phyloP scores from a whole-genome alignment of 1,140 invertebrate species.

The Dinoponera quadriceps region DNA sequence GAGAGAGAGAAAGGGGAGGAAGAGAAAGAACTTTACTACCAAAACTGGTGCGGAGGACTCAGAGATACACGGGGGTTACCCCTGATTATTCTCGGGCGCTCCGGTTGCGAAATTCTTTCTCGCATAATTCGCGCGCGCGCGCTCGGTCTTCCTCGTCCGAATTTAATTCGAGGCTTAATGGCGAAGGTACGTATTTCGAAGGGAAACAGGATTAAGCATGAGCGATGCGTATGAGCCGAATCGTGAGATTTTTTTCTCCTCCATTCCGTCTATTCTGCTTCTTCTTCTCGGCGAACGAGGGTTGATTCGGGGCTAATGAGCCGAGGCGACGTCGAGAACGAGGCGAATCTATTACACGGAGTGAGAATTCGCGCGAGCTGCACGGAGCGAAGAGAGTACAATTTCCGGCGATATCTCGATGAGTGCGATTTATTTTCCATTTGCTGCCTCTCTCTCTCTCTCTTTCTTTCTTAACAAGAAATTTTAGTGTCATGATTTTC shows the following conservation, averaged over 20 bases:
- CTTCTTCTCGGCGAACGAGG: too few relatives aligned
- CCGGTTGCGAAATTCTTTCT: background rate
- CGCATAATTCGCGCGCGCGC: background rate
- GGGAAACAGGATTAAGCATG: slow-evolving; percentile 1
- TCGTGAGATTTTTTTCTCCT: slow-evolving; percentile 1
- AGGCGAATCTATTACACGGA: slow-evolving; percentile 27
- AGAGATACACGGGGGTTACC: too few relatives aligned
- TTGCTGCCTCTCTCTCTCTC: background rate
- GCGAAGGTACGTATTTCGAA: background rate
- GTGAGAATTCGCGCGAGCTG: slow-evolving; percentile 20
- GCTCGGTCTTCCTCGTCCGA: background rate
- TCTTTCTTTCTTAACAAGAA: too few relatives aligned
- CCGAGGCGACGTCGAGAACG: slow-evolving; percentile 5
- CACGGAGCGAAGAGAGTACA: background rate
- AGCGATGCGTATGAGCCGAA: background rate
- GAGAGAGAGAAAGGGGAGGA: background rate
- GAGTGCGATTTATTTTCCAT: slow-evolving; percentile 40
- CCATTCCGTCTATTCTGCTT: background rate
- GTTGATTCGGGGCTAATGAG: slow-evolving; percentile 19
- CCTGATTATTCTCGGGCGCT: too few relatives aligned
- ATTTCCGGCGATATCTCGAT: slow-evolving; percentile 33
- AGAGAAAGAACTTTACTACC: background rate
- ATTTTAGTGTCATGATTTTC: too few relatives aligned
- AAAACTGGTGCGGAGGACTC: background rate
- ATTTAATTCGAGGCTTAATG: slow-evolving; percentile 26